Conservation (phyloP, 2,888 invertebrate species). For the Gymnocheta viridis region DNA sequence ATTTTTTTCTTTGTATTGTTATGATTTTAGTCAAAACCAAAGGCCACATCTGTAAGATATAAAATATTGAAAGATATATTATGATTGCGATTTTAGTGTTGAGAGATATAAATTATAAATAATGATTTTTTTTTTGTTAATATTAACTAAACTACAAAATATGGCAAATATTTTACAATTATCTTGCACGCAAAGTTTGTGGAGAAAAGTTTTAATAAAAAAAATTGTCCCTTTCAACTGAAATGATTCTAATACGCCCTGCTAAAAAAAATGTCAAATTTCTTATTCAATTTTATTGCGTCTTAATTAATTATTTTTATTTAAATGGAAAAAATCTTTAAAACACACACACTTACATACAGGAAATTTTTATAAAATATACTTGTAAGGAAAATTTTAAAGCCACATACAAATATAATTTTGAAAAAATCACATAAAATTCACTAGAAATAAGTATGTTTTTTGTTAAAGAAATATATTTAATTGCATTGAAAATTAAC, state of each 20-base stretch:
- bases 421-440: slow-evolving; percentile 22
- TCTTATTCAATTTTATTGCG: slow-evolving; percentile 3
- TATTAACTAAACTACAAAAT: slow-evolving; percentile 15
- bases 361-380: slow-evolving; percentile 21
- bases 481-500: background rate
- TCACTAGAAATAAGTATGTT: slow-evolving; percentile 10
- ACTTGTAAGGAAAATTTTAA: slow-evolving; percentile 10
- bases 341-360: slow-evolving; percentile 41
- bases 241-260: background rate
- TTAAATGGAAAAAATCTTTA: background rate
- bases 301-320: slow-evolving; percentile 21
- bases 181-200: background rate
- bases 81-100: slow-evolving; percentile 45
- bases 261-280: background rate
- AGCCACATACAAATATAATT: slow-evolving; percentile 8
- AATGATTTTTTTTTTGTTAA: background rate
- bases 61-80: slow-evolving; percentile 67
- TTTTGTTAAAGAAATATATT: background rate
- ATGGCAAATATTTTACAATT: background rate
- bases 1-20: slow-evolving; percentile 45
- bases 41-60: slow-evolving; percentile 82
- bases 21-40: slow-evolving; percentile 81
- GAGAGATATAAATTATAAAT: slow-evolving; percentile 6
- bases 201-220: background rate
- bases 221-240: slow-evolving; percentile 5